These are phyloP conservation scores for Dichetophora obliterata DNA, from an alignment of 2,888 invertebrate genomes.

Conservation along the genomic window DNA sequence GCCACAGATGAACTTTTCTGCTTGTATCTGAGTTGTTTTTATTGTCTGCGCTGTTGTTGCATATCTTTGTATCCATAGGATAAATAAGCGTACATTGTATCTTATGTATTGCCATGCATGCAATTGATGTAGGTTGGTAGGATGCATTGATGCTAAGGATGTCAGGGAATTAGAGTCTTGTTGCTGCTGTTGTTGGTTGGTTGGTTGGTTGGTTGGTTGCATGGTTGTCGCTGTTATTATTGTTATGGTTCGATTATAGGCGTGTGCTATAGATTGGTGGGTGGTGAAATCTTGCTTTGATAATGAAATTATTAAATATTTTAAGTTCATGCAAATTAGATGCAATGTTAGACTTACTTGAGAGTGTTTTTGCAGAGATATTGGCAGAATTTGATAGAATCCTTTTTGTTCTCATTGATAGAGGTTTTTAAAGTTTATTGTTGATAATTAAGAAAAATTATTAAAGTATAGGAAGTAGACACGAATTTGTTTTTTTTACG, in stretches of 20 bases:
- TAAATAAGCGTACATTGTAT: background rate
- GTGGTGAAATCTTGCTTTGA: background rate
- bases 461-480: too few relatives aligned
- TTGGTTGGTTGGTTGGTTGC: background rate
- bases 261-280: background rate
- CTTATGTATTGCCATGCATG: background rate
- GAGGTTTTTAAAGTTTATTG: too few relatives aligned
- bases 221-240: background rate
- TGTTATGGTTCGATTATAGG: background rate
- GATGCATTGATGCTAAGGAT: background rate
- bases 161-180: background rate
- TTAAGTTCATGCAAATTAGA: background rate
- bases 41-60: background rate
- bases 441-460: too few relatives aligned
- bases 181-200: background rate
- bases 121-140: background rate
- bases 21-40: background rate
- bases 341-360: background rate
- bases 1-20: background rate
- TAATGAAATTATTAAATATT: background rate
- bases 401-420: background rate
- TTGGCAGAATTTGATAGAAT: background rate
- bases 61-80: constrained; percentile 4
- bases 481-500: too few relatives aligned
- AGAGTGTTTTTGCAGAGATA: background rate